These are phyloP conservation scores for Dipodomys stephensi DNA, from an alignment of 2,113 vertebrate species.

Conservation along the genomic window DNA sequence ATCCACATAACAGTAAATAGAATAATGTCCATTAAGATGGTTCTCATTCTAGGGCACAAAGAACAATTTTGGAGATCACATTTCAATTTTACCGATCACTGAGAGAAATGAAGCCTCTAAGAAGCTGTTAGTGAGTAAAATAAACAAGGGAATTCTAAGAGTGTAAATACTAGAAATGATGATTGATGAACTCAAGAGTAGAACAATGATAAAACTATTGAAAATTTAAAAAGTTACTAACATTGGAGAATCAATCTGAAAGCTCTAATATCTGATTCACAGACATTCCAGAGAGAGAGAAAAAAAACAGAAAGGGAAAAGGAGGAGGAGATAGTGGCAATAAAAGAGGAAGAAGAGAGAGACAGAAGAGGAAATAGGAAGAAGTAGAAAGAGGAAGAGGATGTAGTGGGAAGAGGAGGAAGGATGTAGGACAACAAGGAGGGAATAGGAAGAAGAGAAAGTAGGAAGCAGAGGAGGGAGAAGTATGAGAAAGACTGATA, in stretches of 20 bases:
- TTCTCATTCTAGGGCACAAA: background rate
- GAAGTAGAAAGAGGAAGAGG: background rate
- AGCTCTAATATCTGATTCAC: background rate
- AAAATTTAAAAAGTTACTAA: background rate
- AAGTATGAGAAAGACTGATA: too few relatives aligned
- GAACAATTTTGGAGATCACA: background rate
- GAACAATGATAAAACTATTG: background rate
- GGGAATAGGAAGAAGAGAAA: too few relatives aligned
- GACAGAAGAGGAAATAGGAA: background rate
- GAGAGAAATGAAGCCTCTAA: constrained; percentile 8
- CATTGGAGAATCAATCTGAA: background rate
- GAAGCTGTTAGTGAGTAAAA: background rate
- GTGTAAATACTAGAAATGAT: background rate
- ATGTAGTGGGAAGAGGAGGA: too few relatives aligned
- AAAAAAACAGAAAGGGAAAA: too few relatives aligned
- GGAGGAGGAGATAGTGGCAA: too few relatives aligned
- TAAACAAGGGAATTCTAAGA: background rate
- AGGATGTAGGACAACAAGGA: too few relatives aligned
- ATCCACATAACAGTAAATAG: background rate
- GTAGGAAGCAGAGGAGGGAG: too few relatives aligned
- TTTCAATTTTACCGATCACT: background rate
- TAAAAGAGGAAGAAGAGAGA: background rate
- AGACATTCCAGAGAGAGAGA: background rate
- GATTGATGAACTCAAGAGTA: constrained; percentile 24
- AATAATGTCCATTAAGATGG: background rate